Evolutionary conservation across 2,113 vertebrate species (phyloP).

Genomic region (Atractosteus spatula): DNA sequence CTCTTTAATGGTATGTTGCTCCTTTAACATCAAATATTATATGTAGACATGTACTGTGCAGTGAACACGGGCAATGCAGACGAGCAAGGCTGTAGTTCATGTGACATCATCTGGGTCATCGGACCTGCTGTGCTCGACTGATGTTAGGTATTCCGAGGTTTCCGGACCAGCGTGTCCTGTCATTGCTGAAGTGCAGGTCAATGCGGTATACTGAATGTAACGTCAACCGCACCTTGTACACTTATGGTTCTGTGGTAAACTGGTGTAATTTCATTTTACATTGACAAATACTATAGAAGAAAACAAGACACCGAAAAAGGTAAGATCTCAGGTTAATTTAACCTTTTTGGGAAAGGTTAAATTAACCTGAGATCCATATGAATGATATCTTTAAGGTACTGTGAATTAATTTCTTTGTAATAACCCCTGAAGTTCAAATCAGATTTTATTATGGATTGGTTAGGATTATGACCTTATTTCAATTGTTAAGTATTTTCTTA

Average conservation of each 20-base stretch:
- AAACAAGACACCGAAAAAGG: background rate
- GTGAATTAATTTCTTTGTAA: too few relatives aligned
- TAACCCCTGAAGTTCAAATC: too few relatives aligned
- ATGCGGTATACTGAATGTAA: too few relatives aligned
- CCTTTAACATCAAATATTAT: background rate
- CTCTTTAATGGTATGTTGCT: constrained; percentile 19
- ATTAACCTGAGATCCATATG: too few relatives aligned
- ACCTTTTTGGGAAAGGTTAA: background rate
- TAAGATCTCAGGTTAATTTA: constrained; percentile 3
- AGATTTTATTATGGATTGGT: too few relatives aligned
- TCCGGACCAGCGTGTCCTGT: too few relatives aligned
- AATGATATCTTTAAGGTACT: too few relatives aligned
- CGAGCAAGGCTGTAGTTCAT: constrained; percentile 12
- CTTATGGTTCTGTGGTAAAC: background rate
- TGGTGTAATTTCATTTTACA: background rate
- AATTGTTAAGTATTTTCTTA: too few relatives aligned
- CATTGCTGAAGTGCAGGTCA: too few relatives aligned
- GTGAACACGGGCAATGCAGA: constrained; percentile 17
- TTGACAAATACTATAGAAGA: constrained; percentile 3
- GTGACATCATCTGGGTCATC: constrained; percentile 24
- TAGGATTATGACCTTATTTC: too few relatives aligned
- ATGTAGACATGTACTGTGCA: background rate
- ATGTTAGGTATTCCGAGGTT: too few relatives aligned
- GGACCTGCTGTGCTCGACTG: background rate
- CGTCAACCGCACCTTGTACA: background rate